These are phyloP conservation scores for Limnephilus auricula DNA, from an alignment of 2,888 invertebrate genomes.

Conservation along the genomic window DNA sequence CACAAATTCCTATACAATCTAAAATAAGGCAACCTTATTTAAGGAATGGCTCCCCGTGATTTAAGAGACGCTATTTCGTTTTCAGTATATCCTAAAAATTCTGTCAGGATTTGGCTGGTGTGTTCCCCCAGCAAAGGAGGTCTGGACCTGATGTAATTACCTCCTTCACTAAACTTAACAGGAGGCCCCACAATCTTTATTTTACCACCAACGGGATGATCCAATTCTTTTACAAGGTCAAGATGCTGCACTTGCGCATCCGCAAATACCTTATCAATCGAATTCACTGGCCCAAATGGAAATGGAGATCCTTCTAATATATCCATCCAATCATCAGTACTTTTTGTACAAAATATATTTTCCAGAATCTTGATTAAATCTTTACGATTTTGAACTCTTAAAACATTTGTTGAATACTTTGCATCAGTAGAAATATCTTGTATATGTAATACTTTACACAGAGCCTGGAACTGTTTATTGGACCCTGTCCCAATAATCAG, in stretches of 20 bases:
- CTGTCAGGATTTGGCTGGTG: slow-evolving; percentile 85
- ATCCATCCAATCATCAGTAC: slow-evolving; percentile 85
- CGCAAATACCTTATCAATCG: slow-evolving; percentile 89
- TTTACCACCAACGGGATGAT: slow-evolving; percentile 83
- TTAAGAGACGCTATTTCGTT: slow-evolving; percentile 78
- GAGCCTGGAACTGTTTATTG: slow-evolving; percentile 86
- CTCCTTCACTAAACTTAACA: slow-evolving; percentile 86
- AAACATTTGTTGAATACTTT: slow-evolving; percentile 84
- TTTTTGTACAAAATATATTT: slow-evolving; percentile 79
- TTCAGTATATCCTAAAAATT: slow-evolving; percentile 81
- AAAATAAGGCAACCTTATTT: background rate
- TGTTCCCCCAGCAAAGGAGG: slow-evolving; percentile 95
- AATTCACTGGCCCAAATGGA: slow-evolving; percentile 94
- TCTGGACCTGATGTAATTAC: slow-evolving; percentile 83
- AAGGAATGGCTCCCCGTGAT: slow-evolving; percentile 68
- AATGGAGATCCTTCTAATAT: slow-evolving; percentile 86
- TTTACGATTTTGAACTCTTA: slow-evolving; percentile 86
- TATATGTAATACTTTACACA: slow-evolving; percentile 82
- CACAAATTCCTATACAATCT: background rate
- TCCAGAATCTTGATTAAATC: slow-evolving; percentile 82
- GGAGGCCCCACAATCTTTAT: slow-evolving; percentile 92
- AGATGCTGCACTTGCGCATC: slow-evolving; percentile 90
- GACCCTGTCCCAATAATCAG: slow-evolving; percentile 93
- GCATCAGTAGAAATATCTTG: slow-evolving; percentile 80
- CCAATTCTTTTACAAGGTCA: slow-evolving; percentile 83